phyloP scores from a whole-genome alignment of 2,797 vertebrate genomes.

The Podargus strigoides region DNA sequence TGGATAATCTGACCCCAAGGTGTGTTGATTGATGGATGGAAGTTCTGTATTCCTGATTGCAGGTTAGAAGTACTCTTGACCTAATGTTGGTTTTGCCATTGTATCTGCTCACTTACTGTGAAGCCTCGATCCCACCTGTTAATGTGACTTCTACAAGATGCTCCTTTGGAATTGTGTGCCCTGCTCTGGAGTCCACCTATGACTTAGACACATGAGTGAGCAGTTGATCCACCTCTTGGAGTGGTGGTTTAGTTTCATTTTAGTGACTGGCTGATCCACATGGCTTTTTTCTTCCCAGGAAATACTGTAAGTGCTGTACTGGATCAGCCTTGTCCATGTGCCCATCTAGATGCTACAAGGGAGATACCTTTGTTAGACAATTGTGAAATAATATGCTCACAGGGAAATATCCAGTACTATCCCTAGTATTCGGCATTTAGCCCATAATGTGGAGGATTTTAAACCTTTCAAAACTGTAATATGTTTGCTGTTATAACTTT shows the following conservation, averaged over 20 bases:
- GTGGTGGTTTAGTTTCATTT: not conserved
- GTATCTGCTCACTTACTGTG: not conserved
- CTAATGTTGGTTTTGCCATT: not conserved
- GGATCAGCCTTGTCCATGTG: not conserved
- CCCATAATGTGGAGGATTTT: not conserved
- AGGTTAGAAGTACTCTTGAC: not conserved
- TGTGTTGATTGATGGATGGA: not conserved
- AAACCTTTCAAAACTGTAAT: not conserved
- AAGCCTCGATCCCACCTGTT: not conserved
- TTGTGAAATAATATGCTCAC: not conserved
- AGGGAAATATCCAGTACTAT: not conserved
- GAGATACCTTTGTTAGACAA: not conserved
- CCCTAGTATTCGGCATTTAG: not conserved
- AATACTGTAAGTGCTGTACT: not conserved
- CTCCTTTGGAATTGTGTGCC: not conserved
- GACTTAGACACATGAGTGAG: fast-evolving
- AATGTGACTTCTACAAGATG: not conserved
- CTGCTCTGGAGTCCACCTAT: not conserved
- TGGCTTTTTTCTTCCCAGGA: not conserved
- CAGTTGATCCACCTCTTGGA: not conserved
- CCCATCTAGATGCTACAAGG: not conserved
- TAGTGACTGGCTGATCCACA: not conserved
- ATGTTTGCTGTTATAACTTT: not conserved
- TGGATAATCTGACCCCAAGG: not conserved
- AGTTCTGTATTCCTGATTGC: not conserved